Percentiles rank a stretch among this genome's conserved stretches.
These are phyloP conservation scores for Heloderma charlesbogerti DNA, from an alignment of 2,113 vertebrate genomes.

Conservation along the genomic window DNA sequence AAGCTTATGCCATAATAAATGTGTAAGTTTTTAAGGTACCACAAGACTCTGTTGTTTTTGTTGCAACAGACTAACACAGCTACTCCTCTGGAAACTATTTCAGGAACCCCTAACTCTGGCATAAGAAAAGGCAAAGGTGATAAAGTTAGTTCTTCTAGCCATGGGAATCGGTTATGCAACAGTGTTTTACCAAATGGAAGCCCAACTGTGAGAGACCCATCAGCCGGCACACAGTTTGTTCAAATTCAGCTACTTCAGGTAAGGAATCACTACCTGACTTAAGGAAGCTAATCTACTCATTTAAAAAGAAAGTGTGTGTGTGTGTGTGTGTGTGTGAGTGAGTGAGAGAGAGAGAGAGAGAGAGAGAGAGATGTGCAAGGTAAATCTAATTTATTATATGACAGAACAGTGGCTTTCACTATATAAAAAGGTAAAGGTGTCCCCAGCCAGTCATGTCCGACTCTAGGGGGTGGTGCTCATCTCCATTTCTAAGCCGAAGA, in stretches of 20 bases:
- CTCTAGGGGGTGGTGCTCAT: too few relatives aligned
- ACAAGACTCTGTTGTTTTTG: too few relatives aligned
- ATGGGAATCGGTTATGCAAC: slow-evolving; percentile 75
- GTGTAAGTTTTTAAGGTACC: too few relatives aligned
- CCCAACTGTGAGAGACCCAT: slow-evolving; percentile 83
- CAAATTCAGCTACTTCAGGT: slow-evolving; percentile 96
- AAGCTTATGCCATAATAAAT: too few relatives aligned
- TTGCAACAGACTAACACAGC: too few relatives aligned
- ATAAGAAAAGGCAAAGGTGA: slow-evolving; percentile 83
- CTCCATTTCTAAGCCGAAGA: too few relatives aligned
- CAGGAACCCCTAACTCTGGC: slow-evolving; percentile 75
- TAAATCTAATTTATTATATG: background rate
- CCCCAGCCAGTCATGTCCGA: too few relatives aligned
- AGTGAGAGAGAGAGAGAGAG: too few relatives aligned
- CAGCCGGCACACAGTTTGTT: slow-evolving; percentile 86
- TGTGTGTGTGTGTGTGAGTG: background rate
- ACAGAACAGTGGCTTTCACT: background rate
- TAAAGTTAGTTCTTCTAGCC: slow-evolving; percentile 69
- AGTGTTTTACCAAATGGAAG: slow-evolving; percentile 79
- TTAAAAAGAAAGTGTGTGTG: background rate
- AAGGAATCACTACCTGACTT: slow-evolving; percentile 46
- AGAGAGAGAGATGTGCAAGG: background rate
- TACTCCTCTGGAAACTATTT: slow-evolving; percentile 24
- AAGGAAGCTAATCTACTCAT: background rate
- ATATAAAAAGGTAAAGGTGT: too few relatives aligned